Evolutionary conservation across 2,888 invertebrate species (phyloP).

Genomic region (Aleiodes testaceus): DNA sequence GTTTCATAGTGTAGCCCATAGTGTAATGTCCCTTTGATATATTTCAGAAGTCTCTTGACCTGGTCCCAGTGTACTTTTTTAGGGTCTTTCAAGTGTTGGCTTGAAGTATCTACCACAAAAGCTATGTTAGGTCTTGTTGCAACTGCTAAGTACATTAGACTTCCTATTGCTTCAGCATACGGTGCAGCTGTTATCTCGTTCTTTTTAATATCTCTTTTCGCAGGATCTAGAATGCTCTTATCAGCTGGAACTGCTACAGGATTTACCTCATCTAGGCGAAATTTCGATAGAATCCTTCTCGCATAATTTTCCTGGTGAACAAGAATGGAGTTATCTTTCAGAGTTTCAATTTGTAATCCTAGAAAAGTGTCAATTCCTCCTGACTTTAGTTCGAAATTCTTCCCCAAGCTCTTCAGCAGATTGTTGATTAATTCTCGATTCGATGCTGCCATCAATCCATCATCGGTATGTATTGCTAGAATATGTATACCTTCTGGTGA

Average conservation of each 20-base stretch:
- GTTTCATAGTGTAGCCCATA: too few species aligned
- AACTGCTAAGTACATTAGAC: conserved; percentile 45
- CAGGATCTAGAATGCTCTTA: too few species aligned
- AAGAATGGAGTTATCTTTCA: conserved; percentile 34
- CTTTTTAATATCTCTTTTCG: conserved; percentile 7
- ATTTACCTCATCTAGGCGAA: too few species aligned
- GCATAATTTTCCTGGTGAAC: too few species aligned
- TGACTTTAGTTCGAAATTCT: too few species aligned
- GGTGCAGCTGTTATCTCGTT: conserved; percentile 6
- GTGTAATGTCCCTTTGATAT: too few species aligned
- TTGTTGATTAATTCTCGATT: conserved; percentile 7
- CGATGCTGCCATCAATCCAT: conserved; percentile 44
- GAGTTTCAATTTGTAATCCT: conserved; percentile 38
- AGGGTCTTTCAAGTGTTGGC: too few species aligned
- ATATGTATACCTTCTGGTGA: conserved; percentile 29
- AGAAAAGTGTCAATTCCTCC: conserved; percentile 33
- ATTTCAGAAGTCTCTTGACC: too few species aligned
- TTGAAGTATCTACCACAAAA: neutral
- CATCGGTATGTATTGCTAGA: conserved; percentile 45
- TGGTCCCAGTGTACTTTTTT: too few species aligned
- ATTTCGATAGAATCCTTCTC: too few species aligned
- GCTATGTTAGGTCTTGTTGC: conserved; percentile 47
- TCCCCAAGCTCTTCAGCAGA: neutral
- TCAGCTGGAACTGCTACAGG: too few species aligned
- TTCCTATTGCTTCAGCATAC: conserved; percentile 48